Evolutionary conservation across 1,140 invertebrate genomes (phyloP), one percentile per base, ranked within the genome.

Genomic region (Proales similis): DNA sequence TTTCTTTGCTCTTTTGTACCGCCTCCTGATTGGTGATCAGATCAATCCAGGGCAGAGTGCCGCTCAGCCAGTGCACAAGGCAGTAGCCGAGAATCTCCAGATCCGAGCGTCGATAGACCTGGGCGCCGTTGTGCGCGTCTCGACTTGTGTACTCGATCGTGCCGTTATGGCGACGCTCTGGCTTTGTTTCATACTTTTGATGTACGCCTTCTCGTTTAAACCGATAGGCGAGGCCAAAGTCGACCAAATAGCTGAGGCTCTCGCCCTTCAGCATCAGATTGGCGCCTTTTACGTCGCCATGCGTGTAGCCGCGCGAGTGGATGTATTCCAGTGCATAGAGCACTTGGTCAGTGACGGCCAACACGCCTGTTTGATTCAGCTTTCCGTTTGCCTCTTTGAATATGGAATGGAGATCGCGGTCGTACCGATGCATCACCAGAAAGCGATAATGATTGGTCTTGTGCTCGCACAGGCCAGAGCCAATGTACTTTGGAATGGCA

Each of bases 281-380:
- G 19, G 32, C 47, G 12, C 39, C 62, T 45, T 63, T 63, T 19
- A 63, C 46, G 30, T 63, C 62, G 26, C 36, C 48, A 63, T 63
- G 62, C n/a, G 38, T 30, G 33, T 63, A 63, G 4, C 48, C 48
- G 42, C 36, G 30, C 33, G 24, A 29, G 24, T 63, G 62, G 30
- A 63, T 63, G 14, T 38, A 63, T 22, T 63, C 62, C 9, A 63
- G 22, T 11, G 30, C 29, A 14, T 48, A 47, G 5, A 63, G 20
- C 19, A 63, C n/a, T 48, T 63, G 61, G 30, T 27, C 42, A 20
- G 36, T 32, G 12, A 63, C 17, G 30, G 14, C 38, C 17, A 45
- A 26, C 2, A 61, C 57, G 36, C 42, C 39, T 38, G n/a, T 46
- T 61, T 61, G 42, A 11, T 61, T 45, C 17, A 61, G 24, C 17